Conservation (phyloP, 2,113 vertebrate species). For the Salvator merianae region DNA sequence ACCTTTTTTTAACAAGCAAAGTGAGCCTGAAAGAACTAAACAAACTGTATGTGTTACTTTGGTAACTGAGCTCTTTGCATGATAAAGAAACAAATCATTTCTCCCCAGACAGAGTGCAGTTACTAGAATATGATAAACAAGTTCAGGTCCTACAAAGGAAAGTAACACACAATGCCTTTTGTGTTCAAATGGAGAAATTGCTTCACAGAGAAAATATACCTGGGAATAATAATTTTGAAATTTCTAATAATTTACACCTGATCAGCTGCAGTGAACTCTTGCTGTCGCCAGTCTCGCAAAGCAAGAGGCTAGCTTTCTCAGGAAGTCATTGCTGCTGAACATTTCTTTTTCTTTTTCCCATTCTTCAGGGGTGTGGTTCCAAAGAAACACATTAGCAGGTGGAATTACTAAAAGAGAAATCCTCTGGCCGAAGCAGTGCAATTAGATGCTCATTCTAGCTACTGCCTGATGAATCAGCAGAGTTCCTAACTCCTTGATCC, state of each 20-base stretch:
- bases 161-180: slow-evolving; percentile 38
- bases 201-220: slow-evolving; percentile 20
- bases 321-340: background rate
- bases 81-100: slow-evolving; percentile 44
- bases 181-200: slow-evolving; percentile 17
- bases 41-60: slow-evolving; percentile 43
- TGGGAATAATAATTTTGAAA: slow-evolving; percentile 50
- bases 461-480: slow-evolving; percentile 66
- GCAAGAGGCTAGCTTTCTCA: background rate
- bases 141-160: slow-evolving; percentile 58
- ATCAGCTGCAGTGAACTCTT: slow-evolving; percentile 17
- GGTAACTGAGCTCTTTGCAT: slow-evolving; percentile 48
- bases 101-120: slow-evolving; percentile 59
- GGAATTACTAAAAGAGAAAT: slow-evolving; percentile 49
- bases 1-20: background rate
- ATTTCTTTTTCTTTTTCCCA: background rate
- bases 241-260: slow-evolving; percentile 48
- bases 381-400: slow-evolving; percentile 36
- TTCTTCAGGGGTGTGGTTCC: background rate
- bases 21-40: background rate
- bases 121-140: slow-evolving; percentile 53
- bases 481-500: slow-evolving; percentile 64
- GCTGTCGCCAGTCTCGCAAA: slow-evolving; percentile 14
- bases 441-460: slow-evolving; percentile 64
- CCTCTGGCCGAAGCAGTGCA: slow-evolving; percentile 44